Conservation (phyloP, 2,888 invertebrate species). For the Frankliniella fusca region DNA sequence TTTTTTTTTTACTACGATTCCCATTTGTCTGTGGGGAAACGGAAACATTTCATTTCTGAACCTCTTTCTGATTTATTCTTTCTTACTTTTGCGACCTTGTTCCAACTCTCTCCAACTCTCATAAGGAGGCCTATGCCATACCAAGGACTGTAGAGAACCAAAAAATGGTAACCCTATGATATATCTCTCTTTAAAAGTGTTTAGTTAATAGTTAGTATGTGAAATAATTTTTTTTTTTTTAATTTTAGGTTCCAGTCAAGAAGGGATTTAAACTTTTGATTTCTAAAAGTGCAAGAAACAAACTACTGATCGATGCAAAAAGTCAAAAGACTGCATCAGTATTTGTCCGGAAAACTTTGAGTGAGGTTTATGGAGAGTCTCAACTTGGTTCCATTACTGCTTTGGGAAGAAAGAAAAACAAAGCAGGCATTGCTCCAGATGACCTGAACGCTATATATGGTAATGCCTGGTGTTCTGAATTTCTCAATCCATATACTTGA, state of each 20-base stretch:
- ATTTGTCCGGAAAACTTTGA: background rate
- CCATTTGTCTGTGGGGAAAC: no score
- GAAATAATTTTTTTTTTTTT: background rate
- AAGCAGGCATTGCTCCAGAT: background rate
- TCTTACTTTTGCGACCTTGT: background rate
- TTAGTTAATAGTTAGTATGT: slow-evolving; percentile 4
- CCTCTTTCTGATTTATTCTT: background rate
- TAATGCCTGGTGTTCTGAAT: background rate
- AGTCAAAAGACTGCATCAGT: background rate
- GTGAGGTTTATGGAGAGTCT: background rate
- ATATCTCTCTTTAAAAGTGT: background rate
- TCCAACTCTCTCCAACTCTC: background rate
- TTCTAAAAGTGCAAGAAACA: background rate
- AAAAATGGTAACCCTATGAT: background rate
- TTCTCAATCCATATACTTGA: no score
- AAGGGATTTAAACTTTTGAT: background rate
- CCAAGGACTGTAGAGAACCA: background rate
- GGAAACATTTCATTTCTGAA: background rate
- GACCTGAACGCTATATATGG: background rate
- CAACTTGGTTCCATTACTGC: background rate
- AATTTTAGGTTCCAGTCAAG: slow-evolving; percentile 12
- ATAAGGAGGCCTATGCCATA: background rate
- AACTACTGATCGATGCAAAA: background rate
- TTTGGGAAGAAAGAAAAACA: background rate
- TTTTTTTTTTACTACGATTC: no score